Evolutionary conservation across 2,888 invertebrate species (phyloP).

Genomic region (Chalcis sispes): DNA sequence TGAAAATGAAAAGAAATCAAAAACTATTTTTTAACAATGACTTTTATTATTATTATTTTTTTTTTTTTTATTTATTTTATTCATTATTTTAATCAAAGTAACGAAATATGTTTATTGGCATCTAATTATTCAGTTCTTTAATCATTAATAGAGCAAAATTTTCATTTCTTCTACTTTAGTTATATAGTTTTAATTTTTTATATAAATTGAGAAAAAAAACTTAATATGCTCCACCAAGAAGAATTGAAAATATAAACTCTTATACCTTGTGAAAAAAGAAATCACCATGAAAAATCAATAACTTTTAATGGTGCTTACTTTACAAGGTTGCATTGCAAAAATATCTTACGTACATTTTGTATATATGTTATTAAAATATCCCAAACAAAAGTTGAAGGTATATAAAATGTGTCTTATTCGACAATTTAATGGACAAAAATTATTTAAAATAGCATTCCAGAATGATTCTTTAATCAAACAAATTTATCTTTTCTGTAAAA

Average conservation of each 20-base stretch:
- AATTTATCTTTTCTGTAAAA: neutral
- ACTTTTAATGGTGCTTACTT: neutral
- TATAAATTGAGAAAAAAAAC: neutral
- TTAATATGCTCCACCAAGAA: neutral
- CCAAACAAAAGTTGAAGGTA: no score
- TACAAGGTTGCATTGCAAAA: neutral
- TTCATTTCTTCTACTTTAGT: neutral
- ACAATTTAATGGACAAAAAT: no score
- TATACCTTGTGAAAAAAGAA: neutral
- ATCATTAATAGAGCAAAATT: neutral
- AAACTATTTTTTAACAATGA: no score
- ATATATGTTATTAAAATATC: no score
- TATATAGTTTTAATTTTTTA: neutral
- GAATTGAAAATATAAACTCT: conserved; percentile 4
- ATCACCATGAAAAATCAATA: neutral
- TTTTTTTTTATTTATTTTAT: no score
- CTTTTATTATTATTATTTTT: no score
- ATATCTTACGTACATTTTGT: neutral
- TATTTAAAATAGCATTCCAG: neutral
- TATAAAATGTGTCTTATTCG: neutral
- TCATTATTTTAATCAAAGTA: conserved; percentile 26
- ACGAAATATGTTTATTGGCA: conserved; percentile 1
- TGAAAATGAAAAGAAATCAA: no score
- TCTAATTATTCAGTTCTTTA: conserved; percentile 1
- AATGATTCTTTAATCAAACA: neutral